Evolutionary conservation across 1,140 invertebrate species (phyloP).

Genomic region (Apolygus lucorum): DNA sequence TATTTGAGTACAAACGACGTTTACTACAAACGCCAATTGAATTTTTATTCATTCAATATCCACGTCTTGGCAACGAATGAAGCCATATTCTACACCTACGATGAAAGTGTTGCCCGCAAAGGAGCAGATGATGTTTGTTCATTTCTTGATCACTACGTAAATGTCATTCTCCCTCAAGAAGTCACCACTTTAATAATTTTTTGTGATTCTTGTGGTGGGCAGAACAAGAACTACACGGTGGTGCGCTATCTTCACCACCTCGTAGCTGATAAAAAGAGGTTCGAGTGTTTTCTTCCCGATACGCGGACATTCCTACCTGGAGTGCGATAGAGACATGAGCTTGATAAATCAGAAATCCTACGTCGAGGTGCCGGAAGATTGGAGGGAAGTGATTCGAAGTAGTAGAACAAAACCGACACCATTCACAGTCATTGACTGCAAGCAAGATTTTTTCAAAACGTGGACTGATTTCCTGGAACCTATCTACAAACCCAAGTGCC

Average conservation of each 20-base stretch:
- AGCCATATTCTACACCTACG: slow-evolving; percentile 31
- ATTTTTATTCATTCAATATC: slow-evolving; percentile 30
- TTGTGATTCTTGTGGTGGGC: slow-evolving; percentile 31
- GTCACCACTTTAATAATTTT: slow-evolving; percentile 28
- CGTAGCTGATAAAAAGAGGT: slow-evolving; percentile 26
- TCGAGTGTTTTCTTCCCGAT: slow-evolving; percentile 30
- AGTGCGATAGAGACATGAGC: slow-evolving; percentile 30
- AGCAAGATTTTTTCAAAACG: no score
- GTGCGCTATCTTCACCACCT: slow-evolving; percentile 29
- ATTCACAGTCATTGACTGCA: no score
- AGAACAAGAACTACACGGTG: slow-evolving; percentile 30
- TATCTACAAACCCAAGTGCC: no score
- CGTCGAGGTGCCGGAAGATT: slow-evolving; percentile 26
- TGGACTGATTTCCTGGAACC: no score
- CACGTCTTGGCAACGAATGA: slow-evolving; percentile 22
- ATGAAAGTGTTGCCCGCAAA: slow-evolving; percentile 28
- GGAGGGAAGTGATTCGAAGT: no score
- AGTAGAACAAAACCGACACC: no score
- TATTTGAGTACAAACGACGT: slow-evolving; percentile 29
- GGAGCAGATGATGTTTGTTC: slow-evolving; percentile 29
- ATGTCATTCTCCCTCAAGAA: slow-evolving; percentile 21
- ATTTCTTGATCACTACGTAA: slow-evolving; percentile 26
- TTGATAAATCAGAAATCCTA: slow-evolving; percentile 27
- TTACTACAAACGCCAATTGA: slow-evolving; percentile 31
- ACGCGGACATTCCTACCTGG: slow-evolving; percentile 30